These are phyloP conservation scores for Drosophila quasianomalipes DNA, from an alignment of 2,888 invertebrate species.

Conservation along the genomic window DNA sequence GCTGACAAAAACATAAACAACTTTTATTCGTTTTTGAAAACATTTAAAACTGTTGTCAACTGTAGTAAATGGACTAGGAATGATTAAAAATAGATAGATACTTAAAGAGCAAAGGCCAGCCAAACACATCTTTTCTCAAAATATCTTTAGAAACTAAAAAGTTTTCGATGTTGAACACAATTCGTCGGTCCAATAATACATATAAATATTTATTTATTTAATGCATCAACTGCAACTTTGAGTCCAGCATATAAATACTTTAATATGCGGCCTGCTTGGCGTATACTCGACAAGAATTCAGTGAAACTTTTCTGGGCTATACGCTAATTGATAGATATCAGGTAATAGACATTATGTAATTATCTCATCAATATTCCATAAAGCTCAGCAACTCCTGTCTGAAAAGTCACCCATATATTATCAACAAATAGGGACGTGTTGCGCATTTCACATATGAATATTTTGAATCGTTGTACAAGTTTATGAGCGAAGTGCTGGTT, in stretches of 20 bases:
- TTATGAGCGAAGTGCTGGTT: neutral
- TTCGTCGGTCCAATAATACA: neutral
- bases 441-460: neutral
- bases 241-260: neutral
- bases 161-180: neutral
- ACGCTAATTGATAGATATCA: constrained; percentile 35
- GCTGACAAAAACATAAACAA: neutral
- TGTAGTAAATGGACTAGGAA: neutral
- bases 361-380: constrained; percentile 29
- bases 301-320: neutral
- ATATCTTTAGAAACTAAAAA: neutral
- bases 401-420: constrained; percentile 12
- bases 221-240: neutral
- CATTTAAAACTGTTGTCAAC: neutral
- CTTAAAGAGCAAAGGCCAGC: neutral
- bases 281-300: neutral
- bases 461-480: neutral
- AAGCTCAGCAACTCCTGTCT: constrained; percentile 5
- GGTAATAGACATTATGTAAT: constrained; percentile 21
- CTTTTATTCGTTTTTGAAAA: neutral
- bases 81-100: neutral
- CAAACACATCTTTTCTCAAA: neutral
- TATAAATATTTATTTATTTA: too few relatives aligned
- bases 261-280: neutral
- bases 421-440: constrained; percentile 33